A percentile compares a stretch with the other conserved stretches of the same genome.
Conservation (phyloP, 1,140 invertebrate genomes). For the Tetramorium alpestre region DNA sequence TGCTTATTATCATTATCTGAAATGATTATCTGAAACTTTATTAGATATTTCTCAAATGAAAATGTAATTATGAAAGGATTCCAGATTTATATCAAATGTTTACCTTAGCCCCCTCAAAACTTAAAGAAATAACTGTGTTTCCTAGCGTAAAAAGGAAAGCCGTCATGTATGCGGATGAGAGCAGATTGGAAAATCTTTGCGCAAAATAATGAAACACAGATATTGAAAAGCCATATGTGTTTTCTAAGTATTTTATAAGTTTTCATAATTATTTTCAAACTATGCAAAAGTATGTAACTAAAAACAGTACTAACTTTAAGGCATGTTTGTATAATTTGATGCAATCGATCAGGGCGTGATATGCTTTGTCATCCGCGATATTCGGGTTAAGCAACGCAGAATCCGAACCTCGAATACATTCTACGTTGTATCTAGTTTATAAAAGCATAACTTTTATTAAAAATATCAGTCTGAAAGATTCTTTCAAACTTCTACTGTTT, state of each 20-base stretch:
- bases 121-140: background rate
- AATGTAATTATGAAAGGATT: background rate
- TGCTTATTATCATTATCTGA: background rate
- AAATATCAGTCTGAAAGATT: background rate
- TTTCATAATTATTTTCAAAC: background rate
- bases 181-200: constrained; percentile 13
- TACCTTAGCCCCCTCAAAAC: background rate
- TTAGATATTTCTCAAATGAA: background rate
- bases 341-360: background rate
- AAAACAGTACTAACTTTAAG: constrained; percentile 23
- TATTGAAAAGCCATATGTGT: background rate
- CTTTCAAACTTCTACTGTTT: background rate
- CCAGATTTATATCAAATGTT: background rate
- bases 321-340: constrained; percentile 6
- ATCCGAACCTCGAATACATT: background rate
- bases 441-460: background rate
- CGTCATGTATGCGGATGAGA: constrained; percentile 1
- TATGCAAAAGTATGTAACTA: background rate
- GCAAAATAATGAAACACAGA: background rate
- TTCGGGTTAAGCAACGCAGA: background rate
- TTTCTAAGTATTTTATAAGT: background rate
- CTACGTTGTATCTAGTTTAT: constrained; percentile 7
- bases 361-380: background rate
- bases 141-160: background rate
- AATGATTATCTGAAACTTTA: background rate